Evolutionary conservation across 2,113 vertebrate species (phyloP), one percentile per base, ranked within the genome.

Genomic region (Rhinoptilus africanus): DNA sequence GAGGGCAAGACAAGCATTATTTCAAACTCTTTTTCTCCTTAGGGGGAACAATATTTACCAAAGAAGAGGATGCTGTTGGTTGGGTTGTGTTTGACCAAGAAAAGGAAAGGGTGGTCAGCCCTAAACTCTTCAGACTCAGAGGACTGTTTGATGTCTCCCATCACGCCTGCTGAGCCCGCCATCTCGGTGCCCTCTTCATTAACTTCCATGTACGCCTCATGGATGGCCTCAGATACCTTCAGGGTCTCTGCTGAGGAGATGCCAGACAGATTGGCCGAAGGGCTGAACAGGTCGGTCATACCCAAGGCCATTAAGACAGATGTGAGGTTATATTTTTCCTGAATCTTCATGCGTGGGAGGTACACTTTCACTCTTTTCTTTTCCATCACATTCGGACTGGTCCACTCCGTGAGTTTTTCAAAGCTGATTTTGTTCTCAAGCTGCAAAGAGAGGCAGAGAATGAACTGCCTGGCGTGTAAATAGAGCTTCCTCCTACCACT

Each of bases 231-330:
- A 3, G 98, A 98, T 0, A 98, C 0, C 15, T 92, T 98, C 15
- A 98, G 83, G 59, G 21, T 37, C 26, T 95, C 64, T 86, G 87
- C 81, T 7, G 96, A 41, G 27, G 98, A 97, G 48, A 98, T 98
- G 64, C 98, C 98, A 28, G 98, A 98, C 21, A 98, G 97, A 53
- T 98, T 97, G 45, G 98, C 98, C 0, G 6, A 96, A 91, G 85
- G 83, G 67, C 91, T 93, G 92, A 73, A 98, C 76, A 89, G 41
- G 59, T 98, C 95, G 0, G 37, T 89, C 93, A 98, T 85, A 51
- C 98, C 97, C 14, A 98, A 30, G 10, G 91, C 54, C 53, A 17
- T 73, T 69, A 60, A 98, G 66, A 28, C 82, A n/a, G 7, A 26
- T 2, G 17, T 94, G 37, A 96, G 67, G 64, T 97, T 92, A 35